These are phyloP conservation scores for Lymantria monacha DNA, from an alignment of 2,888 invertebrate species.

Conservation along the genomic window DNA sequence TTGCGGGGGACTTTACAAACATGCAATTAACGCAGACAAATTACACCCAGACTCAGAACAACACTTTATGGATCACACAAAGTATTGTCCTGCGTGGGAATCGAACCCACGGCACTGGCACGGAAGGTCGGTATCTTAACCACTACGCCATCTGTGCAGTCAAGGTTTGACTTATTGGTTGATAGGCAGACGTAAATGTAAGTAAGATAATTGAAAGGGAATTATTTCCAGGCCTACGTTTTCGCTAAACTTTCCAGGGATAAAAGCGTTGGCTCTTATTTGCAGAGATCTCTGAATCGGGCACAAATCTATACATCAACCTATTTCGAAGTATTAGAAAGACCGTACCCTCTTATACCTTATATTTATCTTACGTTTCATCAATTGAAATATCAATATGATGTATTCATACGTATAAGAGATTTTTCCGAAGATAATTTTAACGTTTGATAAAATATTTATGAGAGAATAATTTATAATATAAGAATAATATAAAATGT, in stretches of 20 bases:
- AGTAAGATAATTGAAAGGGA: slow-evolving; percentile 47
- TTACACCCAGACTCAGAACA: too few relatives aligned
- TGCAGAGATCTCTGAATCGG: slow-evolving; percentile 24
- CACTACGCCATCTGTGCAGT: too few relatives aligned
- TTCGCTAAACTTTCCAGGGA: slow-evolving; percentile 36
- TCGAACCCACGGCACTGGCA: too few relatives aligned
- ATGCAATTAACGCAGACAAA: too few relatives aligned
- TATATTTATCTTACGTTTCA: slow-evolving; percentile 18
- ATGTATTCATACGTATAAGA: slow-evolving; percentile 10
- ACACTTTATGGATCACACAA: too few relatives aligned
- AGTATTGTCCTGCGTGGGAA: too few relatives aligned
- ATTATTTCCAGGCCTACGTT: slow-evolving; percentile 35
- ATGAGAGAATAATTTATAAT: neutral
- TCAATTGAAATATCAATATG: slow-evolving; percentile 17
- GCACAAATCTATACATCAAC: slow-evolving; percentile 29
- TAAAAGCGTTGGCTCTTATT: slow-evolving; percentile 32
- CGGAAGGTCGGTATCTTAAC: too few relatives aligned
- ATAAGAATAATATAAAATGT: too few relatives aligned
- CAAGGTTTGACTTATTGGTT: too few relatives aligned
- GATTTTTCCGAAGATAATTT: slow-evolving; percentile 1
- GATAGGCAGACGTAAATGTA: slow-evolving; percentile 36
- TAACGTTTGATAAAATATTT: neutral
- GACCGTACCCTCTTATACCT: slow-evolving; percentile 4
- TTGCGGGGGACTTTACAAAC: too few relatives aligned
- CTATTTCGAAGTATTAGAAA: slow-evolving; percentile 8